Evolutionary conservation across 2,113 vertebrate genomes (phyloP), one percentile per base, ranked within the genome.

Genomic region (Nerophis ophidion): DNA sequence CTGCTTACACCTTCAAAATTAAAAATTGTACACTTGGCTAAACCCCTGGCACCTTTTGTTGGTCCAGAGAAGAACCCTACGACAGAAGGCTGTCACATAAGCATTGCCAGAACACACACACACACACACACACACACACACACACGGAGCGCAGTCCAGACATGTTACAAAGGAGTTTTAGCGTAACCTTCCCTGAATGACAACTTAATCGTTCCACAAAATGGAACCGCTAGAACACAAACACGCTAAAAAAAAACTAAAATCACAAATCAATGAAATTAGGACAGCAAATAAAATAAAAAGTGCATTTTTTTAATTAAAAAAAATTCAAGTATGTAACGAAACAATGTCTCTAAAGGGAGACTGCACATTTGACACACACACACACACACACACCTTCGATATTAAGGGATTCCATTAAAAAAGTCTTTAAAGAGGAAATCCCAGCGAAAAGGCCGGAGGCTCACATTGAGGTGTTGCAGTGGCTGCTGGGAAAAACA

Each of bases 271-370:
- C 40, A 60, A 73, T 61, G 61, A 68, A 61, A 61, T 42, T 35
- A 26, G 71, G 48, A 59, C 61, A 45, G 75, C 60, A 74, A 86
- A 72, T 63, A 44, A 69, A 63, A 64, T n/a, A 69, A 85, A 89
- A 89, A 89, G 89, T 89, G 86, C 89, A 87, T 86, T 82, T 17
- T 12, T 7, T 19, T 19, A 56, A 49, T 6, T 7, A 38, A 40
- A 8, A 7, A 11, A 11, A 58, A 81, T 88, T 89, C 87, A 88
- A 89, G 88, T 88, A 87, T 88, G 85, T 86, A 88, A 89, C 84
- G 89, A 82, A 86, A 81, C 51, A 17, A 76, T 79, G 76, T 81
- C 38, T 77, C 81, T 82, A 78, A 83, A 81, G 75, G 73, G 71
- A 64, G 15, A 60, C 57, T 70, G 66, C 65, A 82, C 70, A 71